Evolutionary conservation across 2,888 invertebrate species (phyloP), one percentile per base, ranked within the genome.

Genomic region (Erebia epiphron): DNA sequence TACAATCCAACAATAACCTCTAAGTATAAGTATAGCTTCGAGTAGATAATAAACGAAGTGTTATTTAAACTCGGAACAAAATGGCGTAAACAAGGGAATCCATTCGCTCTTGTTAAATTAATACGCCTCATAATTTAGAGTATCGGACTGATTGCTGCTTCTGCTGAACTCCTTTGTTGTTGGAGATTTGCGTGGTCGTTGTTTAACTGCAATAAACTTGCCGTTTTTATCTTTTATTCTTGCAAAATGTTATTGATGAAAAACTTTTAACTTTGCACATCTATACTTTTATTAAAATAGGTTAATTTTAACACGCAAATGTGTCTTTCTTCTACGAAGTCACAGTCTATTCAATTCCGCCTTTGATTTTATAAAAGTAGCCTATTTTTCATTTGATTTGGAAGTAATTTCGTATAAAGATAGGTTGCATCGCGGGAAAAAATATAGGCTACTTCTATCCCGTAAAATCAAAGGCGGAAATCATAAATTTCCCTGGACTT

Each of bases 101-200:
- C 56, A 67, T 64, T 60, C 69, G 50, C 63, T 70, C 78, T 79
- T 76, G 75, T 80, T 80, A 80, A 80, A 79, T 78, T 78, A 69
- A 74, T 77, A 77, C 78, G 79, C 76, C 76, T 68, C 76, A 73
- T 75, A 73, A 73, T 76, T 75, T 67, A 70, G 70, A 72, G 64
- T 67, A 76, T 71, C 69, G 66, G 75, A 76, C 76, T 76, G 78
- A 78, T 79, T 76, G 77, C 74, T 46, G 16, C 16, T 21, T 21
- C 18, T 21, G 46, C 21, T 46, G 13, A 21, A 62, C 1, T 10
- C 26, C 11, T 57, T 57, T 57, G 56, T 57, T 57, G 56, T 57
- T 21, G 8, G 18, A 11, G 56, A 5, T 9, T 21, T 54, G 18
- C 54, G 7, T 52, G 52, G 16, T 52, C 52, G 52, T 0, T 52